Evolutionary conservation across 2,888 invertebrate genomes (phyloP).

Genomic region (Aquatica leii): DNA sequence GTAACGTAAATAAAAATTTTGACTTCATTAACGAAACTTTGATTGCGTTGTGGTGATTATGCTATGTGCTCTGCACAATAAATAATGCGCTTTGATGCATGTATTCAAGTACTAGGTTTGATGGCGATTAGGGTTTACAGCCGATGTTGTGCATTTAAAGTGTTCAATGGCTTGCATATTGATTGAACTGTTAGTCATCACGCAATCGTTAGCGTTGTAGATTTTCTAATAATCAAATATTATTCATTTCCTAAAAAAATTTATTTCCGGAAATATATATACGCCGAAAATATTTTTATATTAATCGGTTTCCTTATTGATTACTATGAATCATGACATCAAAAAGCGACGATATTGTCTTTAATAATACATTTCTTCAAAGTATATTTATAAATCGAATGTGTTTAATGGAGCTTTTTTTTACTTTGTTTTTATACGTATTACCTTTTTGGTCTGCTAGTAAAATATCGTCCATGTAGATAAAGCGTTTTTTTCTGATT

Average conservation of each 20-base stretch:
- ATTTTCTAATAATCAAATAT: neutral
- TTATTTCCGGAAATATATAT: neutral
- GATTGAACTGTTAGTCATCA: neutral
- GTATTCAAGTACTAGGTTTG: neutral
- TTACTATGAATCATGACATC: no score
- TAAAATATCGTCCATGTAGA: neutral
- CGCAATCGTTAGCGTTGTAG: neutral
- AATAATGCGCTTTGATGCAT: conserved; percentile 35
- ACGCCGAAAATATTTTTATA: neutral
- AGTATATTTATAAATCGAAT: neutral
- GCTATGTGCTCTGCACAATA: no score
- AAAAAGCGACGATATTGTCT: no score
- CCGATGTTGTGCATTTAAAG: conserved; percentile 4
- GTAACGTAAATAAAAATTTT: no score
- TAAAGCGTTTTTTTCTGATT: conserved; percentile 2
- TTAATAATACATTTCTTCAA: no score
- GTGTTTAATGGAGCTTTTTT: neutral
- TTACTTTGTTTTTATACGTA: neutral
- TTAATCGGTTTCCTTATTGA: neutral
- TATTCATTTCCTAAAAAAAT: neutral
- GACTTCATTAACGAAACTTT: no score
- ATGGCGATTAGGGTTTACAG: neutral
- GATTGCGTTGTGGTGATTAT: no score
- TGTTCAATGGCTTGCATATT: neutral
- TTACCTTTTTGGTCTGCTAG: conserved; percentile 1